Conservation (phyloP, 2,113 vertebrate species). For the Nesospiza acunhae region DNA sequence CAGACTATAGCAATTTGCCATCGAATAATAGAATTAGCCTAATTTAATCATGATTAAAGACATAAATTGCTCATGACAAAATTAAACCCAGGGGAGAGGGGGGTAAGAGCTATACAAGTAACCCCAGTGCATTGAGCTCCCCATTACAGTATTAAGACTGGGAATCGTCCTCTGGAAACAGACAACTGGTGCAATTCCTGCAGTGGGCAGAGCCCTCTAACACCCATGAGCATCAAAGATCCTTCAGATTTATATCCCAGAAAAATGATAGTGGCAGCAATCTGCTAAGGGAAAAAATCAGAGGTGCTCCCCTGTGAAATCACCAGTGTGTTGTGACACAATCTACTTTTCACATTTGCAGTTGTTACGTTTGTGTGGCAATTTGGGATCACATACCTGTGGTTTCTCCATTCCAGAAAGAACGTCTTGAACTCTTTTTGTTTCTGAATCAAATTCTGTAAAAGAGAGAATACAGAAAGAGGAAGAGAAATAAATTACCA, state of each 20-base stretch:
- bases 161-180: background rate
- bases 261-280: background rate
- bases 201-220: background rate
- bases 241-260: background rate
- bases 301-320: background rate
- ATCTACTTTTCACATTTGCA: background rate
- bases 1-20: background rate
- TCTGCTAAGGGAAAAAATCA: background rate
- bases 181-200: background rate
- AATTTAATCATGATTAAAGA: slow-evolving; percentile 20
- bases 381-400: slow-evolving; percentile 83
- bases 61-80: background rate
- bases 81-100: background rate
- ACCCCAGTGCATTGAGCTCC: background rate
- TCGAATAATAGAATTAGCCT: slow-evolving; percentile 1
- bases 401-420: slow-evolving; percentile 96
- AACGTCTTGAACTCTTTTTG: slow-evolving; percentile 92
- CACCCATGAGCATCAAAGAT: background rate
- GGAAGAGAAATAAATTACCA: slow-evolving; percentile 25
- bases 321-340: background rate
- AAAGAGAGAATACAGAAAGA: slow-evolving; percentile 23
- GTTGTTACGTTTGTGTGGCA: background rate
- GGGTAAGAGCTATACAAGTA: background rate
- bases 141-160: background rate
- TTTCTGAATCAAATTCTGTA: slow-evolving; percentile 93